Percentiles rank a stretch among this genome's conserved stretches.
These are phyloP conservation scores for Phylloscopus trochiloides DNA, from an alignment of 2,113 vertebrate species.

Conservation along the genomic window DNA sequence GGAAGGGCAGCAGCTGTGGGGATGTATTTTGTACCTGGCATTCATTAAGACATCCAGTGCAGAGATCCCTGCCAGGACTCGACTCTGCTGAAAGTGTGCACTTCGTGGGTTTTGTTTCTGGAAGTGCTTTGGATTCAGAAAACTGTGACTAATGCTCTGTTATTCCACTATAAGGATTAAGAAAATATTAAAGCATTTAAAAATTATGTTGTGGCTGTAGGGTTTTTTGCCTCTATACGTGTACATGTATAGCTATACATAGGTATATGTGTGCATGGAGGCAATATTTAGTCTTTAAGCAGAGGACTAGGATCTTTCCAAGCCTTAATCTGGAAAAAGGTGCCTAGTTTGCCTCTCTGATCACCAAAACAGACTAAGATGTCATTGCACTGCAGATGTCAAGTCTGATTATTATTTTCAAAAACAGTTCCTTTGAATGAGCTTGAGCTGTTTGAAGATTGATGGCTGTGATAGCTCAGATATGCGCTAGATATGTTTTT, in stretches of 20 bases:
- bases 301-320: neutral
- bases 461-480: neutral
- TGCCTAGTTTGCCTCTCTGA: neutral
- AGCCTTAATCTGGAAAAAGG: neutral
- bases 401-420: neutral
- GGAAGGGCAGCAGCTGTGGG: slow-evolving; percentile 8
- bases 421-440: neutral
- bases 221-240: neutral
- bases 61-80: neutral
- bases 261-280: neutral
- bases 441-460: neutral
- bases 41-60: neutral
- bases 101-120: neutral
- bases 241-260: neutral
- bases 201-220: neutral
- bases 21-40: neutral
- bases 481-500: neutral
- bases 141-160: neutral
- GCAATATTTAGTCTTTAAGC: neutral
- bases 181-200: neutral
- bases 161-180: neutral
- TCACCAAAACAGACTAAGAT: neutral
- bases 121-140: neutral
- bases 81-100: neutral
- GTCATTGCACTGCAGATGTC: neutral